Conservation (phyloP, 2,888 invertebrate species). For the Acrocyrtus sp. region DNA sequence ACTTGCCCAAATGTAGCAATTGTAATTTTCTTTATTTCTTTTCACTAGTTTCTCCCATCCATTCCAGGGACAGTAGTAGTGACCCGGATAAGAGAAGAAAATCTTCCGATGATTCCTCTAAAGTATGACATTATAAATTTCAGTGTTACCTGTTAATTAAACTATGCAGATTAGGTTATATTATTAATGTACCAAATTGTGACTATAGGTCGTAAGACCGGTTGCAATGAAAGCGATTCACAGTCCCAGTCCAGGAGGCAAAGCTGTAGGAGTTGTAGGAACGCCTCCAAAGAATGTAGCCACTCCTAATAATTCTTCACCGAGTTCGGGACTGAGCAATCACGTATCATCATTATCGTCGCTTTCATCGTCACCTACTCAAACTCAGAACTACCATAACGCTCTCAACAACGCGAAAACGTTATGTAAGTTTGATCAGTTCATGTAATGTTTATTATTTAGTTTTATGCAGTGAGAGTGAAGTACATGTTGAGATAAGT, state of each 20-base stretch:
- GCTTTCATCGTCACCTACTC: slow-evolving; percentile 62
- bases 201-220: slow-evolving; percentile 91
- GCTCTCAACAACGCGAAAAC: slow-evolving; percentile 61
- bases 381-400: slow-evolving; percentile 62
- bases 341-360: slow-evolving; percentile 65
- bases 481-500: too few relatives aligned
- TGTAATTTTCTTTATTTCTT: too few relatives aligned
- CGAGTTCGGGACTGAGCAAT: slow-evolving; percentile 67
- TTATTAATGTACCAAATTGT: not conserved
- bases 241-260: slow-evolving; percentile 61
- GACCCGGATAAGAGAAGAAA: slow-evolving; percentile 64
- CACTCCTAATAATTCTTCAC: slow-evolving; percentile 69
- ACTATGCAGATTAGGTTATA: too few relatives aligned
- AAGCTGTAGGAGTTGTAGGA: slow-evolving; percentile 56
- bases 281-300: slow-evolving; percentile 62
- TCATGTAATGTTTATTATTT: not conserved
- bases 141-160: too few relatives aligned
- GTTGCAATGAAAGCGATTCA: slow-evolving; percentile 79
- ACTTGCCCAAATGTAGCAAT: too few relatives aligned
- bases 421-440: slow-evolving; percentile 50
- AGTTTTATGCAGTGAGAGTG: not conserved
- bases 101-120: slow-evolving; percentile 64
- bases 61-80: slow-evolving; percentile 74
- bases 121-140: slow-evolving; percentile 62
- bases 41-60: slow-evolving; percentile 79